Percentiles rank a stretch among this genome's conserved stretches.
phyloP scores from a whole-genome alignment of 2,113 vertebrate species.

The Myanophis thanlyinensis region DNA sequence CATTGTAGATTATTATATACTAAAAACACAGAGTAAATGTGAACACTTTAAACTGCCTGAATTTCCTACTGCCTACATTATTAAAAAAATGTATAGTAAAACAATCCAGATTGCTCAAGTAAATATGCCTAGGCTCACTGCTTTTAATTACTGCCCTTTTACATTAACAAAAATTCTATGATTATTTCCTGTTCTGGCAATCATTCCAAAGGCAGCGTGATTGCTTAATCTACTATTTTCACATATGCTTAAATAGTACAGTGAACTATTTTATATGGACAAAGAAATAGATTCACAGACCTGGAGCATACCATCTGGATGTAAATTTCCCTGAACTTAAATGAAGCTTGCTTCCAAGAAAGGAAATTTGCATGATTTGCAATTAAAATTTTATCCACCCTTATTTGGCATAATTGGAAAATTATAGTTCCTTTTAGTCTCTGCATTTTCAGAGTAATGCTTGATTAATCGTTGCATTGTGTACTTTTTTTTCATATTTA shows the following conservation, averaged over 20 bases:
- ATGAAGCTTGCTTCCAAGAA: neutral
- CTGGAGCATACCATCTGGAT: neutral
- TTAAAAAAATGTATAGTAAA: constrained; percentile 5
- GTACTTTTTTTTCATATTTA: neutral
- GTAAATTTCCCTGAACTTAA: neutral
- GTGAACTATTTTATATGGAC: neutral
- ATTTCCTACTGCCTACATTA: neutral
- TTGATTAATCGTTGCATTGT: neutral
- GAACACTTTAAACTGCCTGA: neutral
- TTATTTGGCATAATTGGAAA: neutral
- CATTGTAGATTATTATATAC: neutral
- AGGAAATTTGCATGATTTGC: neutral
- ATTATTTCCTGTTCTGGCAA: constrained; percentile 28
- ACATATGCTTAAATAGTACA: neutral
- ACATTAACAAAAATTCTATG: constrained; percentile 7
- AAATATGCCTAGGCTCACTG: constrained; percentile 8
- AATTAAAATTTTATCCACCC: neutral
- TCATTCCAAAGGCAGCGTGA: neutral
- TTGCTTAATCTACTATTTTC: constrained; percentile 16
- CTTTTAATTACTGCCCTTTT: constrained; percentile 28
- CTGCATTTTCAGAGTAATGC: neutral
- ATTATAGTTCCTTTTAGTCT: neutral
- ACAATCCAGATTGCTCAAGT: constrained; percentile 8
- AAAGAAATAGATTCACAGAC: neutral
- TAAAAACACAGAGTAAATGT: neutral